Conservation (phyloP, 2,113 vertebrate genomes). For the Boulengeromyrus knoepffleri region DNA sequence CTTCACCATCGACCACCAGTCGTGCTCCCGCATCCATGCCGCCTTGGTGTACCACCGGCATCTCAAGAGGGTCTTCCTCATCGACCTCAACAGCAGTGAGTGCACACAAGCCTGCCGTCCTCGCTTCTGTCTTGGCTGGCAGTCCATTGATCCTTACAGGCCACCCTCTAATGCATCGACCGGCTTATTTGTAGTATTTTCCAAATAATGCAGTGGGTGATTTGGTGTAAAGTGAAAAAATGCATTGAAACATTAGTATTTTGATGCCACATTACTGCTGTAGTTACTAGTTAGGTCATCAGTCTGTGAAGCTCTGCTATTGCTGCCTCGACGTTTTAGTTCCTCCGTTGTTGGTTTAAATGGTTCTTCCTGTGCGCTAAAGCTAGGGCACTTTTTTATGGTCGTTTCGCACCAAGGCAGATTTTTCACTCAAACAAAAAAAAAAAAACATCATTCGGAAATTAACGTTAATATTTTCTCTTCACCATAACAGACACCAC, state of each 20-base stretch:
- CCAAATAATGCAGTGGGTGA: background rate
- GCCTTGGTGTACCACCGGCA: slow-evolving; percentile 86
- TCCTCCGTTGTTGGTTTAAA: background rate
- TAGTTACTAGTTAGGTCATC: background rate
- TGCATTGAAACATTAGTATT: background rate
- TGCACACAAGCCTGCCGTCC: slow-evolving; percentile 20
- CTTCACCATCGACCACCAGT: slow-evolving; percentile 87
- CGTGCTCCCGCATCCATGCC: slow-evolving; percentile 80
- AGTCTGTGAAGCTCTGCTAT: background rate
- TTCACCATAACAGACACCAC: background rate
- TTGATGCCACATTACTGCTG: background rate
- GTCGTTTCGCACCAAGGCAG: background rate
- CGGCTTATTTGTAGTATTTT: background rate
- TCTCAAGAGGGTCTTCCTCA: slow-evolving; percentile 84
- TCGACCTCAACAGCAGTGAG: slow-evolving; percentile 90
- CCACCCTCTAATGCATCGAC: background rate
- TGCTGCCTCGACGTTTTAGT: background rate
- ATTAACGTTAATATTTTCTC: background rate
- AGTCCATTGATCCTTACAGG: background rate
- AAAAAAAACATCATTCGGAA: background rate
- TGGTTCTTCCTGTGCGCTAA: background rate
- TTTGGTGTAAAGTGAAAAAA: background rate
- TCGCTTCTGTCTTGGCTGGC: background rate
- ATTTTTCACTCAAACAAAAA: background rate
- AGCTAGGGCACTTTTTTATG: background rate